phyloP scores from a whole-genome alignment of 2,888 invertebrate genomes.

The Drosophila ezoana region DNA sequence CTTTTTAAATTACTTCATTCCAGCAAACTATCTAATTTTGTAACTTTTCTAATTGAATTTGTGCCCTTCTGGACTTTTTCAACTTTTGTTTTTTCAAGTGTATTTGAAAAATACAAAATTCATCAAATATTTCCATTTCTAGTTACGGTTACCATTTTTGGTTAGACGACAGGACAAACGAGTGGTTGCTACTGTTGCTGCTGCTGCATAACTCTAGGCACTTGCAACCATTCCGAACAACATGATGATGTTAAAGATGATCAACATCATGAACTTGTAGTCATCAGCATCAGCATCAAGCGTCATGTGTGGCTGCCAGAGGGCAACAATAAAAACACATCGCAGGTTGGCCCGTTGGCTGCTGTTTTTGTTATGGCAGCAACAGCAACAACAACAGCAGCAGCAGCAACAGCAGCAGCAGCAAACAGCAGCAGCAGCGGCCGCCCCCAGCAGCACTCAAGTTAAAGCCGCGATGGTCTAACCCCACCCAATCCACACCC shows the following conservation, averaged over 20 bases:
- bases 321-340: slow-evolving; percentile 62
- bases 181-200: slow-evolving; percentile 11
- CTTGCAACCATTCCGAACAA: slow-evolving; percentile 22
- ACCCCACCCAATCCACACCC: not conserved
- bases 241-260: slow-evolving; percentile 11
- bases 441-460: slow-evolving; percentile 49
- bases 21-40: slow-evolving; percentile 7
- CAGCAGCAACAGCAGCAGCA: slow-evolving; percentile 1
- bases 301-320: slow-evolving; percentile 37
- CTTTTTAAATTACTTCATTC: slow-evolving; percentile 11
- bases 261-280: slow-evolving; percentile 16
- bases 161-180: slow-evolving; percentile 36
- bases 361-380: slow-evolving; percentile 63
- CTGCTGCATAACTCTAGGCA: slow-evolving; percentile 55
- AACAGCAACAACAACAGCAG: slow-evolving; percentile 4
- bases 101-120: slow-evolving; percentile 1
- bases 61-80: not conserved
- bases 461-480: slow-evolving; percentile 38
- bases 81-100: not conserved
- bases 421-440: slow-evolving; percentile 3
- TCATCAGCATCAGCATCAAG: slow-evolving; percentile 16
- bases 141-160: slow-evolving; percentile 17
- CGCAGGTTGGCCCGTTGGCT: slow-evolving; percentile 41
- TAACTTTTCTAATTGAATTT: slow-evolving; percentile 16
- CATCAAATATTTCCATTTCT: slow-evolving; percentile 24